These are phyloP conservation scores for Peromyscus nudipes DNA, from an alignment of 2,797 vertebrate species.

Conservation along the genomic window DNA sequence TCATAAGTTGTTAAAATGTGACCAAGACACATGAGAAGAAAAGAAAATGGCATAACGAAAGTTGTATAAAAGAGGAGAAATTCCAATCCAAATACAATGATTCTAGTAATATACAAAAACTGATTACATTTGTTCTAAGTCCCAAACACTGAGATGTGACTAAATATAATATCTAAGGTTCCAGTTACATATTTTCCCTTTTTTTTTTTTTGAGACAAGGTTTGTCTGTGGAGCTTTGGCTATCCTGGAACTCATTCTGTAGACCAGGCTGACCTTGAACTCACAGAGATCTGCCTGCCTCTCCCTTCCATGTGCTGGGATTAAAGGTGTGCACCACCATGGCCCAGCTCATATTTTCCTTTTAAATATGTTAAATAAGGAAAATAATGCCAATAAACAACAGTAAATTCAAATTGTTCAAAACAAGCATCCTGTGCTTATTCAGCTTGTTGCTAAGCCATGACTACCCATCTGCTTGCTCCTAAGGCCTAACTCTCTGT, in stretches of 20 bases:
- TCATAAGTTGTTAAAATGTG: conserved; percentile 1
- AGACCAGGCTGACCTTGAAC: not conserved
- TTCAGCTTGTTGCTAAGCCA: not conserved
- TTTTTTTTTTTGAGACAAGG: not conserved
- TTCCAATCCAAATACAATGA: not conserved
- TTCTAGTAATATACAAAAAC: not conserved
- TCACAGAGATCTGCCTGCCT: not conserved
- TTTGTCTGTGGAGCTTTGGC: not conserved
- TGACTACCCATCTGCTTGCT: not conserved
- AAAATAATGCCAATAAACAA: not conserved
- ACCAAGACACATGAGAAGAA: not conserved
- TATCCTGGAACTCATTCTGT: not conserved
- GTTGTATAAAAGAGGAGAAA: not conserved
- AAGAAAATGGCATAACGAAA: not conserved
- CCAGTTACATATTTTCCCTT: not conserved
- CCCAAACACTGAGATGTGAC: not conserved
- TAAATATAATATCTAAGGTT: not conserved
- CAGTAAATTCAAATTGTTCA: not conserved
- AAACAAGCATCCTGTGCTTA: not conserved
- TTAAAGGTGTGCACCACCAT: not conserved
- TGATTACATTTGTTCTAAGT: not conserved
- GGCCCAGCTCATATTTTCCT: not conserved
- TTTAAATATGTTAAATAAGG: not conserved
- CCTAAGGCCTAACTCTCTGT: not conserved
- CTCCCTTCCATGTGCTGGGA: not conserved